phyloP scores from a whole-genome alignment of 2,888 invertebrate genomes.

The Stramonita haemastoma region DNA sequence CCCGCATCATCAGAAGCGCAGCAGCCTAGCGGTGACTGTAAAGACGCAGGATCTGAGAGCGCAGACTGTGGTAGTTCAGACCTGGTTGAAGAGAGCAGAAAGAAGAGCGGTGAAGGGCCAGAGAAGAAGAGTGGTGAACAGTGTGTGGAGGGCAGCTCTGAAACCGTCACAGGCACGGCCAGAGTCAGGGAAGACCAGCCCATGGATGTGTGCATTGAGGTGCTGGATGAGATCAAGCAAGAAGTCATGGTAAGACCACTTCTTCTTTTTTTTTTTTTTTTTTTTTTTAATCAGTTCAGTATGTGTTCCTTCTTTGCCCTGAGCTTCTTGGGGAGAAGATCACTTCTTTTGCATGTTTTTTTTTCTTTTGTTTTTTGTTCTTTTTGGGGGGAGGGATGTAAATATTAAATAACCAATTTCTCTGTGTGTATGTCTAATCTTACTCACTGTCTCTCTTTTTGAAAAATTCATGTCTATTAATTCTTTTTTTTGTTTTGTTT shows the following conservation, averaged over 20 bases:
- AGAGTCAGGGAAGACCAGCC: conserved; percentile 12
- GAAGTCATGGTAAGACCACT: conserved; percentile 28
- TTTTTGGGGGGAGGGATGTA: too few species aligned
- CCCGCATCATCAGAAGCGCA: conserved; percentile 8
- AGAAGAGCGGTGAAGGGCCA: neutral
- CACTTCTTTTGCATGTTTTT: neutral
- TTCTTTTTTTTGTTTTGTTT: too few species aligned
- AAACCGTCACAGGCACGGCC: neutral
- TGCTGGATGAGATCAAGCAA: conserved; percentile 17
- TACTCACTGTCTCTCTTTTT: too few species aligned
- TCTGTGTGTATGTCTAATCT: too few species aligned
- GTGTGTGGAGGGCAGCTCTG: conserved; percentile 10
- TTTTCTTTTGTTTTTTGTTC: too few species aligned
- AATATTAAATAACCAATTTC: too few species aligned
- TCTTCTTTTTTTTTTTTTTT: neutral
- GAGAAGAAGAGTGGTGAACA: neutral
- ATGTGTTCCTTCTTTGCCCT: too few species aligned
- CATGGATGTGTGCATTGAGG: neutral
- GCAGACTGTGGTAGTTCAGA: conserved; percentile 14
- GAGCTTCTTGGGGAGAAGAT: too few species aligned
- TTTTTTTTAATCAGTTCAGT: too few species aligned
- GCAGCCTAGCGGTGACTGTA: neutral
- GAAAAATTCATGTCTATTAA: too few species aligned
- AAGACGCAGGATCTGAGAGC: neutral
- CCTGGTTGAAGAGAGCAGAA: conserved; percentile 34